Evolutionary conservation across 2,113 vertebrate genomes (phyloP), one percentile per base, ranked within the genome.

Genomic region (Poeciliopsis occidentalis): DNA sequence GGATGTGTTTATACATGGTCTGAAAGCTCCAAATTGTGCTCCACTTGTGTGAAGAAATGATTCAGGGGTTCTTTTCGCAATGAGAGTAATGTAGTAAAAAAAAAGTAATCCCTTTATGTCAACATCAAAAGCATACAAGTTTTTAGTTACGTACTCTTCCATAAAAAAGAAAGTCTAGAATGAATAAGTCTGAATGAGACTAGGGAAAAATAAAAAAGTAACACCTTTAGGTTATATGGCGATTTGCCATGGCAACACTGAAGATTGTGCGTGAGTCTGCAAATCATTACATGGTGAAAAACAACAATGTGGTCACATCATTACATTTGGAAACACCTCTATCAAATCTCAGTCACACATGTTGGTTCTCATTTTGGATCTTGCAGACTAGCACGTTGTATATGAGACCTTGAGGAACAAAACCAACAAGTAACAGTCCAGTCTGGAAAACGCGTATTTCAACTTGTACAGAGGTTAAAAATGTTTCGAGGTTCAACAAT

Each of bases 211-310:
- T 34, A 37, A 60, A 65, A 27, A 63, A 24, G 60, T 44, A 73
- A 86, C 66, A 83, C 44, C 60, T 86, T 64, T 11, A 57, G 75
- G 69, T 87, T 74, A 57, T 76, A 64, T 88, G 82, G 87, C 54
- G 70, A 57, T 26, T 47, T 5, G 74, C 79, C 79, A 87, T 65
- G 3, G 4, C 62, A 71, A 64, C 71, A 78, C 29, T 24, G 39
- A 64, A 64, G n/a, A 30, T 0, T 73, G 22, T n/a, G 29, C 63
- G 62, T 47, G 44, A 31, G 29, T 1, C n/a, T 75, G 75, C n/a
- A 67, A 68, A 51, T 69, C 4, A 76, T 76, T 68, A 62, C 57
- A 69, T 1, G 12, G 0, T 72, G n/a, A 54, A 60, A 70, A 67
- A 80, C 29, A 75, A 29, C 26, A 66, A 72, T 76, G 67, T 75